Evolutionary conservation across 2,797 vertebrate species (phyloP).

Genomic region (Allobates femoralis): DNA sequence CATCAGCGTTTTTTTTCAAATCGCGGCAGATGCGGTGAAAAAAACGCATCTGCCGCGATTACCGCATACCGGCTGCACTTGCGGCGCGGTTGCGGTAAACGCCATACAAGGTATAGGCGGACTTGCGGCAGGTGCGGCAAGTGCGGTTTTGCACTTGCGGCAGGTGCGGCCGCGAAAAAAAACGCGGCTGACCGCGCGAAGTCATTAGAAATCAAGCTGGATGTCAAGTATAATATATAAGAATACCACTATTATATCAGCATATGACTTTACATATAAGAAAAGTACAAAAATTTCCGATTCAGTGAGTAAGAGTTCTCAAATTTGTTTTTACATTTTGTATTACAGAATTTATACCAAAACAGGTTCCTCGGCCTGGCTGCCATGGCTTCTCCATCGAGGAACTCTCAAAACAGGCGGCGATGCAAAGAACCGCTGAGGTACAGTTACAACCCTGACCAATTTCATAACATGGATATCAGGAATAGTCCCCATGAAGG

Average conservation of each 20-base stretch:
- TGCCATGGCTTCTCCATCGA: slow-evolving; percentile 93
- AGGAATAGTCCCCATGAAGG: slow-evolving; percentile 79
- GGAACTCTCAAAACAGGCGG: slow-evolving; percentile 86
- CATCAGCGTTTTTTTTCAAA: too few relatives aligned
- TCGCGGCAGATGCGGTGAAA: too few relatives aligned
- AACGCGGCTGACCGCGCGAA: too few relatives aligned
- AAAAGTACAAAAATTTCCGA: background rate
- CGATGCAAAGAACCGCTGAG: slow-evolving; percentile 87
- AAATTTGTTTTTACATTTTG: slow-evolving; percentile 29
- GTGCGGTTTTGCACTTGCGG: too few relatives aligned
- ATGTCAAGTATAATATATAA: too few relatives aligned
- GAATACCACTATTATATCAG: background rate
- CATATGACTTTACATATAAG: background rate
- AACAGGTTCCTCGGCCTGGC: slow-evolving; percentile 95
- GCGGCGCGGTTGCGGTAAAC: too few relatives aligned
- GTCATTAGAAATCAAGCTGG: background rate
- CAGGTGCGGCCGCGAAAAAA: too few relatives aligned
- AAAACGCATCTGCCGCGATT: too few relatives aligned
- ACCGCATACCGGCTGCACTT: too few relatives aligned
- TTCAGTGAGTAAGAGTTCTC: background rate
- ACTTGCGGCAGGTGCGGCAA: too few relatives aligned
- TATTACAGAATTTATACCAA: slow-evolving; percentile 93
- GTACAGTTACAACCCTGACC: slow-evolving; percentile 88
- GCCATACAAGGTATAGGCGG: too few relatives aligned
- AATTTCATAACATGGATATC: slow-evolving; percentile 83